Base-by-base conservation (phyloP, 2,888 invertebrate species). In the Theodoxus fluviatilis region DNA sequence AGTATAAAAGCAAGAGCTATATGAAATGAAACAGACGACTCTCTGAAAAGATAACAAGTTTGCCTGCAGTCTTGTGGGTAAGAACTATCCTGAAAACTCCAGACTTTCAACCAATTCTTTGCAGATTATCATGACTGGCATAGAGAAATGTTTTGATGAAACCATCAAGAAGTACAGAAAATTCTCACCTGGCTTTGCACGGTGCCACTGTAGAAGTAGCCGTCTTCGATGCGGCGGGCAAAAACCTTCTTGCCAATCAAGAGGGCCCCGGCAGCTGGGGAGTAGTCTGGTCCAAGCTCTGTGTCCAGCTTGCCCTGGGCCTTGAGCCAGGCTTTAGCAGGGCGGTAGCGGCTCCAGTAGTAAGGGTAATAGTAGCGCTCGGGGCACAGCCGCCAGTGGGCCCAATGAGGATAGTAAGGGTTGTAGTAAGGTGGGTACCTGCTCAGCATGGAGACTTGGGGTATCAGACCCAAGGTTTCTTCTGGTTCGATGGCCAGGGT, bases 111-210 rank as follows among this genome's bases (percentile, higher is more conserved):
- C n/a, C n/a, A n/a, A n/a, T n/a, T n/a, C n/a, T n/a, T n/a, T n/a
- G 15, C 15, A 43, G 15, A 43, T 52, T 22, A 52, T 52, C n/a
- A 63, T 63, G 22, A 63, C 15, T 63, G 22, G 28, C 28, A 35
- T n/a, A 63, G 33, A 63, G n/a, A 28, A 63, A 31, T 63, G 15
- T 28, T 28, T n/a, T n/a, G n/a, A n/a, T n/a, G n/a, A n/a, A n/a
- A n/a, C n/a, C n/a, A n/a, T n/a, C n/a, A n/a, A n/a, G n/a, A n/a
- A n/a, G n/a, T n/a, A n/a, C n/a, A 9, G 15, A 47, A 49, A 35
- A 43, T 15, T 72, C 74, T 78, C 70, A 86, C 86, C 82, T 87
- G 85, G 75, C 83, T 84, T 73, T 86, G 83, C 7, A 86, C 84
- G 22, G 75, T 81, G 37, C 85, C 86, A 33, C 78, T 73, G 73